These are phyloP conservation scores for Larimichthys polyactis DNA, from an alignment of 2,113 vertebrate genomes.

Conservation along the genomic window DNA sequence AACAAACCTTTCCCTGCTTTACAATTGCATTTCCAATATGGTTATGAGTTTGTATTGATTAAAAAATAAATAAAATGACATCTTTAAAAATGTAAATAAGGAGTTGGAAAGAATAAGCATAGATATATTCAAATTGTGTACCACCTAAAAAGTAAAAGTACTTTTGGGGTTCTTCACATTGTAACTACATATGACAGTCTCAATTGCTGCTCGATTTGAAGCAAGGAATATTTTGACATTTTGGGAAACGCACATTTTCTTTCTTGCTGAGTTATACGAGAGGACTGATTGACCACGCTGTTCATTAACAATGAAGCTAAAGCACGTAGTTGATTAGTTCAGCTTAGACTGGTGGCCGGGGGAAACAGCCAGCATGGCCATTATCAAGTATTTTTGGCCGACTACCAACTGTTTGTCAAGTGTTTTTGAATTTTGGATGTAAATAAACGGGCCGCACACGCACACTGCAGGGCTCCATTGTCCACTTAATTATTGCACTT, in stretches of 20 bases:
- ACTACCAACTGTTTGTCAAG: too few species aligned
- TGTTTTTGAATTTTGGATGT: too few species aligned
- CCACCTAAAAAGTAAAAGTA: background rate
- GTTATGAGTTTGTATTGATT: slow-evolving; percentile 12
- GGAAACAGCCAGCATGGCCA: background rate
- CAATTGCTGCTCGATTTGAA: background rate
- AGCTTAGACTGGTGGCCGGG: background rate
- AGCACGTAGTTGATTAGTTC: background rate
- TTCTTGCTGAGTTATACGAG: too few species aligned
- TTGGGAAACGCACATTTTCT: background rate
- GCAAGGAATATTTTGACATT: background rate
- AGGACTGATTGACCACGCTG: background rate
- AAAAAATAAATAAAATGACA: background rate
- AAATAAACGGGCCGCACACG: too few species aligned
- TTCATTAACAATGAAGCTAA: background rate
- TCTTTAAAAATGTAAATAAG: background rate
- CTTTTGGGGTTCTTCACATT: background rate
- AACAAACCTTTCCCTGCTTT: slow-evolving; percentile 1
- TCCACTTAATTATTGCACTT: too few species aligned
- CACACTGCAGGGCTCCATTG: too few species aligned
- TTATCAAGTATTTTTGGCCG: too few species aligned
- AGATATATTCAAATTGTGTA: slow-evolving; percentile 14
- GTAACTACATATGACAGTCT: background rate
- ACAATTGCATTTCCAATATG: slow-evolving; percentile 16
- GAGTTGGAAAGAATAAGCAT: background rate